phyloP scores from a whole-genome alignment of 2,113 vertebrate genomes.

The Tyrannus savana region DNA sequence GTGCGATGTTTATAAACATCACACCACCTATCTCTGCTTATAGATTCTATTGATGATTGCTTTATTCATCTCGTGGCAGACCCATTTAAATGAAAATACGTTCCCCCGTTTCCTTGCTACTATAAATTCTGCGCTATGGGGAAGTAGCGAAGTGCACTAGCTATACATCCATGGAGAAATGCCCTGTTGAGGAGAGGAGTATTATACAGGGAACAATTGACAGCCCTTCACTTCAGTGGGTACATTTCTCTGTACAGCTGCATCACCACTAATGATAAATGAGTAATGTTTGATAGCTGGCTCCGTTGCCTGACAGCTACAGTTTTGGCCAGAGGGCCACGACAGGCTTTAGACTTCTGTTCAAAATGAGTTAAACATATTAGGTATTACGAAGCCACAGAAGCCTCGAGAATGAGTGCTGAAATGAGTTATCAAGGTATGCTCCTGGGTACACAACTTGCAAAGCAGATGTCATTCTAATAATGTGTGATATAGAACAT shows the following conservation, averaged over 20 bases:
- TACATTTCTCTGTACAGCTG: constrained; percentile 81
- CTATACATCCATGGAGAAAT: constrained; percentile 71
- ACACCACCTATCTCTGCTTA: neutral
- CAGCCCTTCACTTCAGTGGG: constrained; percentile 78
- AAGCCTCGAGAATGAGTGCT: constrained; percentile 81
- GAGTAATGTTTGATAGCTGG: constrained; percentile 86
- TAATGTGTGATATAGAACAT: constrained; percentile 92
- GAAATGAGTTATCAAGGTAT: constrained; percentile 88
- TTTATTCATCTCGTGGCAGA: constrained; percentile 65
- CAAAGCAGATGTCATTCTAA: constrained; percentile 97
- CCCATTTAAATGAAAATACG: constrained; percentile 71
- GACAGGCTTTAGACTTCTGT: constrained; percentile 85
- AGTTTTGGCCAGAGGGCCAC: constrained; percentile 89
- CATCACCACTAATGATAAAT: constrained; percentile 85
- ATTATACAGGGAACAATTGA: constrained; percentile 77
- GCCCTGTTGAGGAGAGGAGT: constrained; percentile 76
- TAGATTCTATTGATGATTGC: constrained; percentile 57
- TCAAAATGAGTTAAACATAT: constrained; percentile 89
- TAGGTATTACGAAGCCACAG: constrained; percentile 82
- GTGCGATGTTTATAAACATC: constrained; percentile 8
- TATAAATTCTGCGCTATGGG: constrained; percentile 69
- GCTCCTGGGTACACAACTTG: constrained; percentile 86
- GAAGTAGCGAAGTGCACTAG: constrained; percentile 60
- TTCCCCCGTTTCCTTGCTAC: constrained; percentile 58
- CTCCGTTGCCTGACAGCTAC: constrained; percentile 84